A percentile compares a stretch with the other conserved stretches of the same genome.
These are phyloP conservation scores for Erynnis tages DNA, from an alignment of 2,888 invertebrate species.

Conservation along the genomic window DNA sequence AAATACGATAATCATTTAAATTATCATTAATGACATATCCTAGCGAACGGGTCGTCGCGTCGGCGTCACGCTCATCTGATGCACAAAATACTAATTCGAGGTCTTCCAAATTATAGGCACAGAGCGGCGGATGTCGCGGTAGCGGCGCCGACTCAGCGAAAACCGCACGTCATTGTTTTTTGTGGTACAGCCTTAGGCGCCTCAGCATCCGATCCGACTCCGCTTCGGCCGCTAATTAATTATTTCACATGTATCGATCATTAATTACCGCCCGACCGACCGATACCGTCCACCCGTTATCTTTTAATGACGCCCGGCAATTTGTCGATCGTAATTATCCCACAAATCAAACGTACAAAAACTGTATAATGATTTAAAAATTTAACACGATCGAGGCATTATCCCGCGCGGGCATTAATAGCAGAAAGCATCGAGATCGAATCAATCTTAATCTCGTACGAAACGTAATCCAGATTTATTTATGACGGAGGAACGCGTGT, in stretches of 20 bases:
- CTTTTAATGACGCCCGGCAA: slow-evolving; percentile 75
- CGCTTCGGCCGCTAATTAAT: slow-evolving; percentile 70
- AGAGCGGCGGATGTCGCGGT: slow-evolving; percentile 73
- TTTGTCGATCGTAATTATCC: slow-evolving; percentile 78
- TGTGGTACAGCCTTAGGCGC: slow-evolving; percentile 67
- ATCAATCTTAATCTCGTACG: slow-evolving; percentile 81
- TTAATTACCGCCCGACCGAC: slow-evolving; percentile 72
- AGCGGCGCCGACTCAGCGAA: slow-evolving; percentile 69
- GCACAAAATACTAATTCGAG: slow-evolving; percentile 77
- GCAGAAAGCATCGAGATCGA: slow-evolving; percentile 78
- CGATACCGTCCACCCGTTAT: slow-evolving; percentile 67
- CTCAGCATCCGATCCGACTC: slow-evolving; percentile 61
- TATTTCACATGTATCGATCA: slow-evolving; percentile 81
- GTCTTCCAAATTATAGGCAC: slow-evolving; percentile 77
- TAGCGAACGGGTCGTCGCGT: slow-evolving; percentile 49
- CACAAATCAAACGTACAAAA: slow-evolving; percentile 69
- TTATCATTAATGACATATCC: slow-evolving; percentile 79
- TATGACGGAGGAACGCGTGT: slow-evolving; percentile 77
- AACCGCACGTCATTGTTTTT: slow-evolving; percentile 82
- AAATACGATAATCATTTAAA: slow-evolving; percentile 66
- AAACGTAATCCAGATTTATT: slow-evolving; percentile 82
- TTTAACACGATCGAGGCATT: slow-evolving; percentile 73
- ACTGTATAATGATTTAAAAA: slow-evolving; percentile 70
- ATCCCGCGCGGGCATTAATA: slow-evolving; percentile 72
- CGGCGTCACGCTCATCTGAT: slow-evolving; percentile 76